Percentiles rank a stretch among this genome's conserved stretches.
phyloP scores from a whole-genome alignment of 2,888 invertebrate species.

The Brenthis daphne region DNA sequence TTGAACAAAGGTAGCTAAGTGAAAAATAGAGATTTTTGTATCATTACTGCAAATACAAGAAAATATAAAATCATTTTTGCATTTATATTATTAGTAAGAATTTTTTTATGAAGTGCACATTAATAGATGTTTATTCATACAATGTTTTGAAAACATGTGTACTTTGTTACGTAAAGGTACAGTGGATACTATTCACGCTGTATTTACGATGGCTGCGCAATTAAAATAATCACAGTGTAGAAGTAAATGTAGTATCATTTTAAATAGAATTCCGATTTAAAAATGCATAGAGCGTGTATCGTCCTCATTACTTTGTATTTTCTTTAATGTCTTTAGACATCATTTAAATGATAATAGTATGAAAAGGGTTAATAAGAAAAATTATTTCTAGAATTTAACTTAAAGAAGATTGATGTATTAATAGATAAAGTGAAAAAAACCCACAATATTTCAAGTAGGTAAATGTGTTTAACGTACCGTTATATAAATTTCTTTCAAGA shows the following conservation, averaged over 20 bases:
- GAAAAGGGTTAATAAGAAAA: not conserved
- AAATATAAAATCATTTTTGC: too few relatives aligned
- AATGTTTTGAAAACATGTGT: not conserved
- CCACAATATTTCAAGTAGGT: too few relatives aligned
- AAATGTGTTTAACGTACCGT: too few relatives aligned
- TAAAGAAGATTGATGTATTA: too few relatives aligned
- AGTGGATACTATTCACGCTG: slow-evolving; percentile 7
- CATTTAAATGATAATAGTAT: not conserved
- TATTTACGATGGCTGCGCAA: slow-evolving; percentile 19
- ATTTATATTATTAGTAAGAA: not conserved
- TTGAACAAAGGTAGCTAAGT: too few relatives aligned
- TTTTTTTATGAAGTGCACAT: slow-evolving; percentile 7
- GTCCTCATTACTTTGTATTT: slow-evolving; percentile 16
- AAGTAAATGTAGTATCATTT: slow-evolving; percentile 16
- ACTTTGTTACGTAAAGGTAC: slow-evolving; percentile 16
- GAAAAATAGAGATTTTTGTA: too few relatives aligned
- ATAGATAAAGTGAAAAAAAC: too few relatives aligned
- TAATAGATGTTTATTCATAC: slow-evolving; percentile 9
- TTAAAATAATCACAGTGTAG: slow-evolving; percentile 23
- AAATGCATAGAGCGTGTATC: slow-evolving; percentile 20
- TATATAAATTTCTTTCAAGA: too few relatives aligned
- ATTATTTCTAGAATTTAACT: too few relatives aligned
- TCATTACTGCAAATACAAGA: too few relatives aligned
- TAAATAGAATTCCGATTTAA: slow-evolving; percentile 11
- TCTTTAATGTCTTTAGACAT: slow-evolving; percentile 13